Base-by-base conservation (phyloP, 2,113 vertebrate species). In the Aepyceros melampus region DNA sequence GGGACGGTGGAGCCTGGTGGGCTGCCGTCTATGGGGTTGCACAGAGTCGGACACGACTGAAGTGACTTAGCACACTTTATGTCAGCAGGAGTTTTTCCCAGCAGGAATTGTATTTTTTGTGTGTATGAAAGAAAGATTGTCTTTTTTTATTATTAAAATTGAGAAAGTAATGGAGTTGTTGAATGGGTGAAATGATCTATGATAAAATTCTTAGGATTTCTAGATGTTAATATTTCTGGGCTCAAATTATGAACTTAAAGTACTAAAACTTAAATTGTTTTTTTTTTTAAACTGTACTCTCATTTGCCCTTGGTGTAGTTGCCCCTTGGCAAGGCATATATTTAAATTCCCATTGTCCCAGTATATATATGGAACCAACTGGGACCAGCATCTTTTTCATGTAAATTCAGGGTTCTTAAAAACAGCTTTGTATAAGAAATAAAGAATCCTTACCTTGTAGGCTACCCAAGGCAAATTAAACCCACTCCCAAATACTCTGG, bases 401-500 rank as follows among this genome's bases (percentile, higher is more conserved):
- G 4, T 33, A 98, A 98, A 97, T 91, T 71, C 31, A 31, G 76
- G n/a, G 79, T 60, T 95, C 95, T 96, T 85, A 13, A 94, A 96
- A 43, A 97, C 27, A 64, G 81, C 12, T 94, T 74, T 87, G 58
- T 86, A 12, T 82, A 79, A 96, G 96, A 97, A 55, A 95, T 85
- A 96, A 89, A 92, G 83, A 94, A 90, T n/a, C 85, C 62, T 90
- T 94, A 92, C 64, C 53, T 97, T 36, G 3, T 88, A 92, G 92
- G 93, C 82, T 91, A 95, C 94, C 93, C 96, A 89, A 97, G 51
- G 87, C 90, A 98, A 97, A 98, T 97, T 88, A 87, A 93, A 92
- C 55, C 89, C 23, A 55, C n/a, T 86, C 87, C 53, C 43, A 96
- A 78, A 95, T 89, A 0, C 58, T 74, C 51, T 81, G 89, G 93